Base-by-base conservation (phyloP, 2,113 vertebrate species). In the Riparia riparia region DNA sequence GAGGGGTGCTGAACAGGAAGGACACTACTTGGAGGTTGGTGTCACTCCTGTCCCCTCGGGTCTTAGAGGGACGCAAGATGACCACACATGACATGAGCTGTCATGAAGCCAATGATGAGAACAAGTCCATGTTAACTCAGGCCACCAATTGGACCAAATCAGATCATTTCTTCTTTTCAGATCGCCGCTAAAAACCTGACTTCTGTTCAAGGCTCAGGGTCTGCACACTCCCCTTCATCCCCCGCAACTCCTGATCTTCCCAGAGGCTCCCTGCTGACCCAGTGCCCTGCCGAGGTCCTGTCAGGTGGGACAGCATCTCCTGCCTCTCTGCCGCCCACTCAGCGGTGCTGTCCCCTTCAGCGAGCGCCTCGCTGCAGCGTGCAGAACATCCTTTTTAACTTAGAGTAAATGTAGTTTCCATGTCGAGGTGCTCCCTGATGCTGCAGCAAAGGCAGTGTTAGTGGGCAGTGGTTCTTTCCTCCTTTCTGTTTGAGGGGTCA, bases 351-450 rank as follows among this genome's bases (percentile, higher is more conserved):
- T 65, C 49, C 70, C 68, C 64, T 70, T 72, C 11, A 5, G 44
- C 1, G 8, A 87, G 86, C 2, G 1, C 66, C 71, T 86, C 2
- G 0, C 73, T 2, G 42, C 81, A 65, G 65, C 1, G 0, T 16
- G 66, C 90, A 70, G 44, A 81, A 95, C 93, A 95, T 94, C 87
- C 70, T 90, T 96, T 95, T 94, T 50, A 92, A 93, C 95, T 96
- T 97, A 90, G 89, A 86, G 89, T 60, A 96, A 96, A 96, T 96
- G 94, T 81, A 92, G 60, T 96, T 95, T 97, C 90, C 42, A 0
- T 91, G 93, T 96, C 1, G 8, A 95, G 87, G 32, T 11, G 51
- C 82, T 97, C 64, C 41, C 71, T 81, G 56, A 44, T 49, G 82
- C 86, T 77, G 79, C 76, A 50, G 86, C 41, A 60, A 41, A 70